A percentile compares a stretch with the other conserved stretches of the same genome.
These are phyloP conservation scores for Avahi laniger DNA, from an alignment of 2,797 vertebrate species.

Conservation along the genomic window DNA sequence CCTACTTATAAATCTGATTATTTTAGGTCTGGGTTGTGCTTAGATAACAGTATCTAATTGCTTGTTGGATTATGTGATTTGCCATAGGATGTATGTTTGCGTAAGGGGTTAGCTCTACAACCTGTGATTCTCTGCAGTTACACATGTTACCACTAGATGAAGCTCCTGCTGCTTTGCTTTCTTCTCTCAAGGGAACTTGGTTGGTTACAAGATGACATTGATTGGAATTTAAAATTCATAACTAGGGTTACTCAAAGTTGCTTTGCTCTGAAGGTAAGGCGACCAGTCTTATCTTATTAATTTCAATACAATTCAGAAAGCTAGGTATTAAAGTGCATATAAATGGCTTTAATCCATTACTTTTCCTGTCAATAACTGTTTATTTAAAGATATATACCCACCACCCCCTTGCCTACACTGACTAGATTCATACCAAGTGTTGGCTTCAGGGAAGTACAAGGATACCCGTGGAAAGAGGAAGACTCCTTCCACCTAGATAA, in stretches of 20 bases:
- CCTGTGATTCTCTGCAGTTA: neutral
- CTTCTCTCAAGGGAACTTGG: neutral
- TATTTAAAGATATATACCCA: neutral
- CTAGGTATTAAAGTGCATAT: neutral
- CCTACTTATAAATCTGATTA: neutral
- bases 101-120: neutral
- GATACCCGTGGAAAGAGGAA: neutral
- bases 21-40: neutral
- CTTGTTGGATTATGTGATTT: neutral
- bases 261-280: neutral
- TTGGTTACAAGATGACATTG: neutral
- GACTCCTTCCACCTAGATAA: neutral
- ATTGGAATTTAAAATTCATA: neutral
- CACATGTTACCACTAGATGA: constrained; percentile 33
- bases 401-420: neutral
- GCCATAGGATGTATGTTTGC: neutral
- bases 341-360: neutral
- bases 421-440: neutral
- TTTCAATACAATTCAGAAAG: constrained; percentile 21
- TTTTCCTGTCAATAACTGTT: neutral
- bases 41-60: neutral
- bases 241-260: neutral
- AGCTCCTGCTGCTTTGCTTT: constrained; percentile 18
- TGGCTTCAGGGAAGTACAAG: neutral
- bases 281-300: neutral